These are phyloP conservation scores for Sander vitreus DNA, from an alignment of 2,113 vertebrate genomes.

Conservation along the genomic window DNA sequence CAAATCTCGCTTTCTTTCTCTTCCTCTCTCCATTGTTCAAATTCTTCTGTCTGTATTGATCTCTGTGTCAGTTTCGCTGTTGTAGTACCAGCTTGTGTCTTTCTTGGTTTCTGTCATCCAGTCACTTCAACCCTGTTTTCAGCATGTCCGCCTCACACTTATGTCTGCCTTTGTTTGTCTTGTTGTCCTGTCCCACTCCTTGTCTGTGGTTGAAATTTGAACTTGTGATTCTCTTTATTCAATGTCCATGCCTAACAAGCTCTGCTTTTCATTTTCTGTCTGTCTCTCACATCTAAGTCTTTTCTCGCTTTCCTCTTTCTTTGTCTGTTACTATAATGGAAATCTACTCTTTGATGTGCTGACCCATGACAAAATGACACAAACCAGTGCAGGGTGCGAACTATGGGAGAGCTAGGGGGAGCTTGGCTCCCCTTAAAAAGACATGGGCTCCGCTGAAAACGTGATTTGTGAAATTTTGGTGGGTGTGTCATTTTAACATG, in stretches of 20 bases:
- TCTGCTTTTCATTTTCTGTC: conserved; percentile 4
- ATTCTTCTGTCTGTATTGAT: background rate
- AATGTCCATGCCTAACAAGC: background rate
- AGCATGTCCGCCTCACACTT: background rate
- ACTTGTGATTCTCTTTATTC: background rate
- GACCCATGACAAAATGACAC: background rate
- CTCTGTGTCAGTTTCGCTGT: background rate
- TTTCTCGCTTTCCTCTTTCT: background rate
- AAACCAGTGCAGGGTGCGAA: background rate
- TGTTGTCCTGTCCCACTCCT: background rate
- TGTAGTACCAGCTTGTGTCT: background rate
- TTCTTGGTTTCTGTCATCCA: background rate
- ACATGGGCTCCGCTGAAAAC: no score
- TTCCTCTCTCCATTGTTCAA: background rate
- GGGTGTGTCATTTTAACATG: no score
- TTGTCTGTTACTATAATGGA: background rate
- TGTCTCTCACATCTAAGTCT: background rate
- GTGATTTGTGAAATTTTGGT: no score
- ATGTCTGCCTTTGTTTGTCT: conserved; percentile 9
- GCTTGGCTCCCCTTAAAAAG: no score
- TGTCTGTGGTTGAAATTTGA: background rate
- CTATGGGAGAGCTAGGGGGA: no score
- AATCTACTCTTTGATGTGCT: background rate
- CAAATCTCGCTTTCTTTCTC: no score
- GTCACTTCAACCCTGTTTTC: background rate